phyloP scores from a whole-genome alignment of 2,797 vertebrate species.

The Otolemur crassicaudatus region DNA sequence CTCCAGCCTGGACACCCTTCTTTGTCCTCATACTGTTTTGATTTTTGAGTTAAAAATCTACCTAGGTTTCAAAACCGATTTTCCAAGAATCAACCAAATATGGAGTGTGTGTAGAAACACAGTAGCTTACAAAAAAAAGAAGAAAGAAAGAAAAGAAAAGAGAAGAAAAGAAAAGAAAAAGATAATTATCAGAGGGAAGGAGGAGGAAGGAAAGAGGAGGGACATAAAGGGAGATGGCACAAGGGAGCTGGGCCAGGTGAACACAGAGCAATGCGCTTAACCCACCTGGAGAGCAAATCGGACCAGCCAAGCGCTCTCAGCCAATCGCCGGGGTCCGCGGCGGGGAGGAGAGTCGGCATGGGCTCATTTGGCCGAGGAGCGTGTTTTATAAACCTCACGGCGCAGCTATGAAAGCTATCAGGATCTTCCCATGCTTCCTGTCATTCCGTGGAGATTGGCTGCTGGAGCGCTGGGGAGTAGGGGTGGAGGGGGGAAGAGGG shows the following conservation, averaged over 20 bases:
- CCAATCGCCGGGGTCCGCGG: conserved; percentile 76
- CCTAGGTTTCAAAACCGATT: conserved; percentile 17
- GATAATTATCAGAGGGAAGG: conserved; percentile 59
- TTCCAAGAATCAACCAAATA: conserved; percentile 68
- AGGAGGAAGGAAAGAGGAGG: conserved; percentile 61
- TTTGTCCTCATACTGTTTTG: conserved; percentile 16
- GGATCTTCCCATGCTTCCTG: conserved; percentile 85
- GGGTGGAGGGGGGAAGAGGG: conserved; percentile 11
- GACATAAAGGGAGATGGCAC: conserved; percentile 63
- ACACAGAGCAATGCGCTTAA: conserved; percentile 85
- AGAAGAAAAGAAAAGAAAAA: background rate
- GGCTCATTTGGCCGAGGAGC: conserved; percentile 83
- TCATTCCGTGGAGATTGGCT: conserved; percentile 84
- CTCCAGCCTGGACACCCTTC: background rate
- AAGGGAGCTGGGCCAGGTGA: conserved; percentile 76
- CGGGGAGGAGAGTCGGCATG: conserved; percentile 78
- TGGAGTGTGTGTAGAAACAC: conserved; percentile 62
- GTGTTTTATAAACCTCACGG: conserved; percentile 79
- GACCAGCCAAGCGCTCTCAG: conserved; percentile 75
- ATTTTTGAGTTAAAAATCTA: background rate
- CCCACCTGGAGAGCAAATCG: conserved; percentile 88
- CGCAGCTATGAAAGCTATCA: conserved; percentile 83
- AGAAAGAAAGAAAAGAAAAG: background rate
- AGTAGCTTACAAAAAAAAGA: background rate
- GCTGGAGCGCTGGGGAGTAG: conserved; percentile 73